A percentile compares a stretch with the other conserved stretches of the same genome.
Evolutionary conservation across 2,797 vertebrate genomes (phyloP).

Genomic region (Peromyscus nudipes): DNA sequence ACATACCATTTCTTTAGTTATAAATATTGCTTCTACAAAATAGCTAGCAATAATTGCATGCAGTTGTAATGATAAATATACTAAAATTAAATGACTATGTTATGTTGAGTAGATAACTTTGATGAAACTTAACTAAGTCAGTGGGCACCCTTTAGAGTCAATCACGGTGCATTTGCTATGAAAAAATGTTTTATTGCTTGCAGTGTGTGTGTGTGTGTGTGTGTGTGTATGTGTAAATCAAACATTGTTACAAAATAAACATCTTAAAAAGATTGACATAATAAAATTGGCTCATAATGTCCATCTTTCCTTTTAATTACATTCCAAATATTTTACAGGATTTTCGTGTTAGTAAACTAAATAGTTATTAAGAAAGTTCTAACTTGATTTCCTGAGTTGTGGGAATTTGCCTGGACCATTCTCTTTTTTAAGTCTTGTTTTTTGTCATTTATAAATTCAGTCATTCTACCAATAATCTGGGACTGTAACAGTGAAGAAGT

Average conservation of each 20-base stretch:
- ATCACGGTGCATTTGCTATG: background rate
- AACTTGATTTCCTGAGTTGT: background rate
- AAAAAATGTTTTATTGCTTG: background rate
- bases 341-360: constrained; percentile 49
- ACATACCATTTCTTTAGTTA: constrained; percentile 64
- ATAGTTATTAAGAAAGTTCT: background rate
- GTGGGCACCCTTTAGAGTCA: constrained; percentile 49
- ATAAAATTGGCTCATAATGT: background rate
- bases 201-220: background rate
- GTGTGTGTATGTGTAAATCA: background rate
- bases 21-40: constrained; percentile 67
- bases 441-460: background rate
- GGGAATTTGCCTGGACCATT: background rate
- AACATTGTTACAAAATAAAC: constrained; percentile 27
- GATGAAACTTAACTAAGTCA: constrained; percentile 81
- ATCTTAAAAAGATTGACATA: background rate
- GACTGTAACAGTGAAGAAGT: background rate
- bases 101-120: constrained; percentile 64
- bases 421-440: background rate
- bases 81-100: constrained; percentile 59
- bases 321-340: background rate
- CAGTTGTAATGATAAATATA: constrained; percentile 68
- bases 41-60: constrained; percentile 73
- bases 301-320: background rate
- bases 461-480: background rate